phyloP scores from a whole-genome alignment of 2,888 invertebrate genomes.

The Oxytorus armatus region DNA sequence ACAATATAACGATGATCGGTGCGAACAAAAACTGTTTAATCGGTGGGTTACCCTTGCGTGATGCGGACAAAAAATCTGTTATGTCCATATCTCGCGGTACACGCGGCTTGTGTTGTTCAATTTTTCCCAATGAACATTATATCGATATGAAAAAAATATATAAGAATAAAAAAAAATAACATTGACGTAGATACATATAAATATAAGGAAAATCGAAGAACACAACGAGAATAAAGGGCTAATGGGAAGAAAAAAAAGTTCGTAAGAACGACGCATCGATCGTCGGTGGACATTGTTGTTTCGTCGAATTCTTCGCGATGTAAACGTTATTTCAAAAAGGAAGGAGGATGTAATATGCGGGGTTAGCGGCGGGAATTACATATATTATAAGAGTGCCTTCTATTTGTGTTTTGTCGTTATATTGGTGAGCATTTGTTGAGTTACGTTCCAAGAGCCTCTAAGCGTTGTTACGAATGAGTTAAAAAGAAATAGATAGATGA shows the following conservation, averaged over 20 bases:
- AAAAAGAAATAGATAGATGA: conserved; percentile 64
- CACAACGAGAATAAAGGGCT: neutral
- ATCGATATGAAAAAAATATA: conserved; percentile 24
- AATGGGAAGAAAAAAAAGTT: conserved; percentile 27
- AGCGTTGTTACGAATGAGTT: conserved; percentile 71
- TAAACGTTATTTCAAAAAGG: conserved; percentile 50
- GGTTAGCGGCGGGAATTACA: conserved; percentile 26
- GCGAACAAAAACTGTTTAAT: conserved; percentile 30
- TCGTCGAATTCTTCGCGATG: conserved; percentile 61
- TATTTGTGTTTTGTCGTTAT: conserved; percentile 83
- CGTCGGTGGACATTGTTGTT: conserved; percentile 56
- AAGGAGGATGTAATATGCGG: conserved; percentile 16
- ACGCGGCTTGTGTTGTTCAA: conserved; percentile 38
- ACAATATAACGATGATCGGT: conserved; percentile 34
- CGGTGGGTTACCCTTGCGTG: conserved; percentile 16
- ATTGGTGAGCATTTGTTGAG: conserved; percentile 83
- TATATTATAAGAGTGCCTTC: conserved; percentile 83
- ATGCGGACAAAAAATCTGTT: conserved; percentile 24
- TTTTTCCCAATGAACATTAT: conserved; percentile 13
- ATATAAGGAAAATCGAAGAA: conserved; percentile 16
- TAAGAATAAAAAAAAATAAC: conserved; percentile 8
- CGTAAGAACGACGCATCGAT: conserved; percentile 14
- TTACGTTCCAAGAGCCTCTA: conserved; percentile 83
- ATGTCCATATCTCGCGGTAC: conserved; percentile 46
- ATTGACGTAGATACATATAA: conserved; percentile 14